Conservation (phyloP, 2,797 vertebrate species). For the Paguma larvata region DNA sequence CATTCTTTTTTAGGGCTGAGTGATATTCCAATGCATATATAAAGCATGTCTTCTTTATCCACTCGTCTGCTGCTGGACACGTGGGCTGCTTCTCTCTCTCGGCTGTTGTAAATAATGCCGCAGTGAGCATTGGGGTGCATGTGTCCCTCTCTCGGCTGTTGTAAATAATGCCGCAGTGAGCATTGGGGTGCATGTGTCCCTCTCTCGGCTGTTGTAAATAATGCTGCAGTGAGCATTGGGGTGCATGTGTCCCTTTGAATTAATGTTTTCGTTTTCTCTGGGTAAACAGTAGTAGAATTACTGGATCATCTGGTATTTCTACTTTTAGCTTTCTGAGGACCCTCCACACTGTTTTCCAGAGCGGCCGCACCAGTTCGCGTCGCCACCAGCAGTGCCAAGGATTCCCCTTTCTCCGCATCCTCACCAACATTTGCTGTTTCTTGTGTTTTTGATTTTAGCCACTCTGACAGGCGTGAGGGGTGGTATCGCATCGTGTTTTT, state of each 20-base stretch:
- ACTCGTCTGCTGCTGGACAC: accelerated
- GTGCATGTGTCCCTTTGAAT: too few relatives aligned
- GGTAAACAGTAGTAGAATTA: neutral
- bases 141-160: too few relatives aligned
- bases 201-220: too few relatives aligned
- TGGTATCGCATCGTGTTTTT: neutral
- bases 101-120: too few relatives aligned
- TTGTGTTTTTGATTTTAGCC: neutral
- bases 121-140: neutral
- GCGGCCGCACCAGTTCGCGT: neutral
- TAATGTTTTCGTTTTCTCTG: neutral
- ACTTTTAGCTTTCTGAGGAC: neutral
- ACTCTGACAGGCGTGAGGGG: neutral
- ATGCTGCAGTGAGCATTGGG: neutral
- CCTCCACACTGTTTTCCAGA: too few relatives aligned
- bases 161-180: too few relatives aligned
- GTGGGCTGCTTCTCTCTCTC: accelerated
- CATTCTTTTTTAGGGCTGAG: neutral
- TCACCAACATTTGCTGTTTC: neutral
- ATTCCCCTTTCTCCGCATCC: neutral
- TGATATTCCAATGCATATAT: accelerated
- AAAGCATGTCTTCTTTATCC: neutral
- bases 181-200: too few relatives aligned
- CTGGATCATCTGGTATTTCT: neutral
- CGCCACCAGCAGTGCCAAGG: neutral